Base-by-base conservation (phyloP, 2,797 vertebrate genomes). In the Gymnoscopelus microlampas region DNA sequence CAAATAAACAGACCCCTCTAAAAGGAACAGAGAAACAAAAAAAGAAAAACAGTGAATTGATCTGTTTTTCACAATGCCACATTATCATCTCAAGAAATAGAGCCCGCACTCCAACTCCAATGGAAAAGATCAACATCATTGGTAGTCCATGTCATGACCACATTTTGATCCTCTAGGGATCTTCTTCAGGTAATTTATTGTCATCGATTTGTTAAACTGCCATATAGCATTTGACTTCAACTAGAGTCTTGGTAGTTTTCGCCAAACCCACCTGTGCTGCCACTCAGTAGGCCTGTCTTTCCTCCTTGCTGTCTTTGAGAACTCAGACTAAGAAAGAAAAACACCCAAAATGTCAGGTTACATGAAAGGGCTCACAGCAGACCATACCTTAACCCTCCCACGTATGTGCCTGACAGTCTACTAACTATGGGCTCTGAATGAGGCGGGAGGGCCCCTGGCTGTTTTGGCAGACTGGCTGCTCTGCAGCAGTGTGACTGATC, bases 401-500 rank as follows among this genome's bases (percentile, higher is more conserved):
- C 23, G 53, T 15, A 54, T 23, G 23, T 54, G 53, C 70, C 55
- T 66, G 51, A 79, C 64, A 73, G 48, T 51, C 32, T 32, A 59
- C 66, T 49, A 74, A 23, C 26, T 44, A 44, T 44, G 39, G 2
- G 65, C 0, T 53, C 73, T 60, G 51, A n/a, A 63, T 72, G 63
- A 69, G 53, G 15, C 74, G 74, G 2, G 44, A 29, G 82, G 75
- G 83, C 81, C 76, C 71, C 63, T 60, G 87, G 90, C 83, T 76
- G 78, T 44, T 82, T 74, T 77, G 84, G 86, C 86, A 89, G 88
- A 90, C 87, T 91, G 70, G 76, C 71, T 66, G 49, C 73, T 74
- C 73, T 82, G 85, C 85, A 81, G 78, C 82, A 85, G 85, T 89
- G 85, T 89, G 87, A 89, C 86, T 74, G 80, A 86, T 90, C 90